Percentiles rank a stretch among this genome's conserved stretches.
Conservation (phyloP, 2,113 vertebrate genomes). For the Cheirogaleus medius region DNA sequence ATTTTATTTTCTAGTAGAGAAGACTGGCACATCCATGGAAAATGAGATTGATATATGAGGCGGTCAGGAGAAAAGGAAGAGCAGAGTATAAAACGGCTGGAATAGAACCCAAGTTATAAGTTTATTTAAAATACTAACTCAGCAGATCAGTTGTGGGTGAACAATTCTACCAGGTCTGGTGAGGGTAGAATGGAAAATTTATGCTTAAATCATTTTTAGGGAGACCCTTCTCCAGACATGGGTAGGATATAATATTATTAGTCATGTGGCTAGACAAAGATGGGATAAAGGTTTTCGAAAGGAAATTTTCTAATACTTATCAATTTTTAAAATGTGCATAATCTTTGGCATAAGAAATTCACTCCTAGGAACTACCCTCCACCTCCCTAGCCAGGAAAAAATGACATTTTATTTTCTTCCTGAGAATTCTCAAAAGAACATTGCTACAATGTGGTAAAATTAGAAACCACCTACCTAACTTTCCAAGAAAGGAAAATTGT, state of each 20-base stretch:
- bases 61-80: background rate
- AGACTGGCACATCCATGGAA: background rate
- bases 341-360: background rate
- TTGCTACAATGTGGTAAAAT: background rate
- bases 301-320: background rate
- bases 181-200: background rate
- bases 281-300: background rate
- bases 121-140: background rate
- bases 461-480: background rate
- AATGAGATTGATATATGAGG: background rate
- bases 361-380: background rate
- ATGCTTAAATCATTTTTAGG: background rate
- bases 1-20: background rate
- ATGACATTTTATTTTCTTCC: background rate
- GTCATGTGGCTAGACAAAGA: background rate
- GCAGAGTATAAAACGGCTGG: background rate
- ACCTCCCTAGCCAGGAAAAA: background rate
- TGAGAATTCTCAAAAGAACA: background rate
- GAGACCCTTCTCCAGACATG: background rate
- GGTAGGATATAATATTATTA: background rate
- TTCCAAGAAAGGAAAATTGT: background rate
- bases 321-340: background rate
- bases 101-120: background rate
- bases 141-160: background rate
- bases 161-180: background rate